Evolutionary conservation across 2,888 invertebrate genomes (phyloP).

Genomic region (Cataglyphis albicans): DNA sequence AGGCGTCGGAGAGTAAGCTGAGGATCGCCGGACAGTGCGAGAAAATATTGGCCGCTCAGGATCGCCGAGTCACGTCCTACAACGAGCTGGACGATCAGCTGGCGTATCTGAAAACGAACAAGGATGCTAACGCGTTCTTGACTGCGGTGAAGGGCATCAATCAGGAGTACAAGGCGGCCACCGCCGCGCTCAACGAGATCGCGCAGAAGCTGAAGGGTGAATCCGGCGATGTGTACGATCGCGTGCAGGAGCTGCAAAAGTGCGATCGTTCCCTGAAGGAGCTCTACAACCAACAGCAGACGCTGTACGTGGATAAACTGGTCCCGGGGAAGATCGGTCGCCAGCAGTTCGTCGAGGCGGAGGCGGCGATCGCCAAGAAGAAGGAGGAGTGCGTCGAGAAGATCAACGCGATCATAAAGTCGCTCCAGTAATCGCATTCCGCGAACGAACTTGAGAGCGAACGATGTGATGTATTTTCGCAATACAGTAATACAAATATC

Average conservation of each 20-base stretch:
- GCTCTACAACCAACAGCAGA: conserved; percentile 86
- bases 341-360: conserved; percentile 88
- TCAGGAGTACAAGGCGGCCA: conserved; percentile 88
- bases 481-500: conserved; percentile 45
- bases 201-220: conserved; percentile 88
- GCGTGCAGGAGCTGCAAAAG: conserved; percentile 88
- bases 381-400: conserved; percentile 88
- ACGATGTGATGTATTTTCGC: conserved; percentile 54
- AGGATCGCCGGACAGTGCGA: conserved; percentile 87
- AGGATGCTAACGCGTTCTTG: conserved; percentile 87
- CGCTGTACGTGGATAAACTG: conserved; percentile 88
- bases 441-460: conserved; percentile 6
- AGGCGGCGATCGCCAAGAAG: conserved; percentile 87
- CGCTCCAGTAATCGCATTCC: conserved; percentile 80
- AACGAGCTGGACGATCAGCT: conserved; percentile 89
- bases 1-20: conserved; percentile 86
- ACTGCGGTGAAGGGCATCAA: conserved; percentile 88
- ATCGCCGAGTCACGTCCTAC: conserved; percentile 88
- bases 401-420: conserved; percentile 86
- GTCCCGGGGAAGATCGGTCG: conserved; percentile 88
- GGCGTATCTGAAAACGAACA: conserved; percentile 88
- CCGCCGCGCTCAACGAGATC: conserved; percentile 87
- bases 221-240: conserved; percentile 88
- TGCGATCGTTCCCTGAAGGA: conserved; percentile 87
- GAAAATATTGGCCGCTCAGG: conserved; percentile 88